Evolutionary conservation across 2,113 vertebrate genomes (phyloP), one percentile per base, ranked within the genome.

Genomic region (Aptenodytes patagonicus): DNA sequence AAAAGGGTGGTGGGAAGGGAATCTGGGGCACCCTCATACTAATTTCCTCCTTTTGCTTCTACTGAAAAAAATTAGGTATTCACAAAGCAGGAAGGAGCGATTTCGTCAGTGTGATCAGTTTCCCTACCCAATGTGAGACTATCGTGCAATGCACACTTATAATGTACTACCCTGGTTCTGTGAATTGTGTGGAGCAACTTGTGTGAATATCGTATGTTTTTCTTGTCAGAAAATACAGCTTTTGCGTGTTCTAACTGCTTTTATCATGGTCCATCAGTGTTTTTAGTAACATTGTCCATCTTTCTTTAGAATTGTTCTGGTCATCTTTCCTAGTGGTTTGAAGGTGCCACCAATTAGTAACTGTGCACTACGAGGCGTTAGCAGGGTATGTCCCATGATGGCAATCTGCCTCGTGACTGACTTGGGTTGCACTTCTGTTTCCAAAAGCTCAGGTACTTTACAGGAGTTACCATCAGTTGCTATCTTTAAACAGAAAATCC

Each of bases 91-190:
- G 73, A 81, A 46, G 76, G 38, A 70, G 55, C 1, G 0, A 13
- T 25, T 46, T 64, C 3, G 0, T 17, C 83, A 2, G 1, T 26
- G 77, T 26, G 61, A 57, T 64, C 20, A 5, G 60, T 7, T 66
- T 38, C 64, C 31, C 31, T 58, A 14, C 54, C 36, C 58, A 3
- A 1, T 6, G 61, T 52, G 72, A 54, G 47, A 5, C 40, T 52
- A 2, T 17, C 0, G 1, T 71, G 61, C 44, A 34, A 3, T 24
- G 83, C 57, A 6, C 44, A 0, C 25, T 72, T 31, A 4, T 0
- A 44, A 0, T 1, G 7, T 55, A 6, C 79, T 61, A 4, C 51
- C 58, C 68, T 47, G 42, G 38, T n/a, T 28, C 64, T 19, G 31
- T 32, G 32, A 5, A 5, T 31, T 24, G 17, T 25, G 26, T 29